phyloP scores from a whole-genome alignment of 2,888 invertebrate genomes.

The Harpalus rufipes region DNA sequence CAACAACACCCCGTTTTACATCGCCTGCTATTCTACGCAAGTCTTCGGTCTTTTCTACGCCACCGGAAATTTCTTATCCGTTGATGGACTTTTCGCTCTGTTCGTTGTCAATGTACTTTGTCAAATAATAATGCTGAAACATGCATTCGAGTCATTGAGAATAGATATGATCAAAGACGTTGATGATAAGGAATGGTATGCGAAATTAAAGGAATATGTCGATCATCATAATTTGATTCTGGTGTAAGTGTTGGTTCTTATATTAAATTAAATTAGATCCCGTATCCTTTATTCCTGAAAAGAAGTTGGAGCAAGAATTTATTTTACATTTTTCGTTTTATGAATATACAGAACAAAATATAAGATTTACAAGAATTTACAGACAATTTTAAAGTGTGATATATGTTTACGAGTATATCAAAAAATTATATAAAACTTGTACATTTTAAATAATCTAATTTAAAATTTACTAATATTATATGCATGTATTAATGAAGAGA shows the following conservation, averaged over 20 bases:
- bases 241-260: conserved; percentile 5
- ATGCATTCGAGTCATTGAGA: conserved; percentile 35
- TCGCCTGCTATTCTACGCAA: conserved; percentile 11
- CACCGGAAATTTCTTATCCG: conserved; percentile 24
- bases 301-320: too few species aligned
- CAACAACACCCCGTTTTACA: conserved; percentile 40
- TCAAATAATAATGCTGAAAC: conserved; percentile 51
- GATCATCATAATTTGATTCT: conserved; percentile 63
- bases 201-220: conserved; percentile 52
- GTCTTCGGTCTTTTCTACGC: conserved; percentile 50
- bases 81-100: conserved; percentile 48
- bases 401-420: too few species aligned
- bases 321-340: too few species aligned
- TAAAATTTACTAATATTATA: too few species aligned
- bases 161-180: conserved; percentile 35
- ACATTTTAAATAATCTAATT: too few species aligned
- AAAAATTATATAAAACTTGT: too few species aligned
- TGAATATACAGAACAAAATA: too few species aligned
- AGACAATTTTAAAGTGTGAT: too few species aligned
- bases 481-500: too few species aligned
- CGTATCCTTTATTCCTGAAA: not conserved
- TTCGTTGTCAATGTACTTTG: conserved; percentile 54
- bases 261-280: not conserved
- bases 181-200: conserved; percentile 42
- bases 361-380: too few species aligned